Evolutionary conservation across 2,888 invertebrate species (phyloP).

Genomic region (Tromatobia lineatoria): DNA sequence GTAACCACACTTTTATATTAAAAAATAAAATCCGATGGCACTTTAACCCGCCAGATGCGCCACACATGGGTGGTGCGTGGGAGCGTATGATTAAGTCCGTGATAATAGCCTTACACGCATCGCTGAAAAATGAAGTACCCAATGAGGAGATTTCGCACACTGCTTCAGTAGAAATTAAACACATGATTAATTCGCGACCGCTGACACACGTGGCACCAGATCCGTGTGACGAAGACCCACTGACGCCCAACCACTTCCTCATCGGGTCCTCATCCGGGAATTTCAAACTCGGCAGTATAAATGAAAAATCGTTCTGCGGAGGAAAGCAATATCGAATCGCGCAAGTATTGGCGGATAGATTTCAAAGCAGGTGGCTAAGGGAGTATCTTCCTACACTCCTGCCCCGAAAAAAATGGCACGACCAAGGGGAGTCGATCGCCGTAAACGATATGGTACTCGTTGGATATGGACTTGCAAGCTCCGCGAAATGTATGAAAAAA

Average conservation of each 20-base stretch:
- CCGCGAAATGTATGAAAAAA: background rate
- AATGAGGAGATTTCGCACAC: slow-evolving; percentile 54
- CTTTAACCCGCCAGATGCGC: slow-evolving; percentile 17
- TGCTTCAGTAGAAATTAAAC: slow-evolving; percentile 61
- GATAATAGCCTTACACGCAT: slow-evolving; percentile 33
- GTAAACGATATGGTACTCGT: slow-evolving; percentile 45
- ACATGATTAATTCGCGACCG: slow-evolving; percentile 61
- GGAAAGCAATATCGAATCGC: slow-evolving; percentile 53
- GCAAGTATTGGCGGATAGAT: slow-evolving; percentile 42
- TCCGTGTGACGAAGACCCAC: slow-evolving; percentile 64
- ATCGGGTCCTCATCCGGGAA: slow-evolving; percentile 64
- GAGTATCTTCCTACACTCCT: slow-evolving; percentile 53
- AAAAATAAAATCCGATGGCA: slow-evolving; percentile 9
- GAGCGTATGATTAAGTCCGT: slow-evolving; percentile 48
- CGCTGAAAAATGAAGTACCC: slow-evolving; percentile 26
- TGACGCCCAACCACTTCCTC: slow-evolving; percentile 68
- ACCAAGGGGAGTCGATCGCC: background rate
- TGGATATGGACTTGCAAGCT: background rate
- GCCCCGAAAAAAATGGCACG: slow-evolving; percentile 37
- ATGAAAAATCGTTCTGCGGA: slow-evolving; percentile 13
- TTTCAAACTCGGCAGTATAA: slow-evolving; percentile 9
- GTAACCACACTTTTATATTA: too few species aligned
- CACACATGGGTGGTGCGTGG: slow-evolving; percentile 65
- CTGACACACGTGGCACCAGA: slow-evolving; percentile 68
- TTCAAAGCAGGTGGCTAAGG: slow-evolving; percentile 59